Base-by-base conservation (phyloP, 2,888 invertebrate genomes). In the Drosophila histrio region DNA sequence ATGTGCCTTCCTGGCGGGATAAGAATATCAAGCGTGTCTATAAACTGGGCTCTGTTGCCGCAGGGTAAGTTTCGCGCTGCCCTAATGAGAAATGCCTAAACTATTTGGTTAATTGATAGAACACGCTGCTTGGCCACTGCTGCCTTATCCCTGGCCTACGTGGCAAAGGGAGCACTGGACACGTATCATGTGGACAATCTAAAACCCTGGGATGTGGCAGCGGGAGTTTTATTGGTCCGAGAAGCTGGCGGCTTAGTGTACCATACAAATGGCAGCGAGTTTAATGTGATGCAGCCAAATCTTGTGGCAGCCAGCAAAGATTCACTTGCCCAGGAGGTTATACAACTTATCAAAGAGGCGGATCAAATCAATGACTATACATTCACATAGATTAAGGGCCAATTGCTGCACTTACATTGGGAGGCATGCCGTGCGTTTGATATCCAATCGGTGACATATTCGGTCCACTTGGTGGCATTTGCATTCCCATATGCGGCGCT, bases 181-280 rank as follows among this genome's bases (percentile, higher is more conserved):
- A 93, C 93, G 24, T 95, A 95, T 89, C 94, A 94, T 72, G 94
- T 95, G 81, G 94, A 95, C 85, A 94, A 94, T 28, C 91, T 96
- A 39, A 94, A 95, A 76, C 93, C 94, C 19, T 96, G 96, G 96
- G 96, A 97, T 90, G 94, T 95, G 4, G 94, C 95, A 26, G 96
- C 96, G 5, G 96, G 95, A 7, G 93, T 93, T 24, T 85, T 96
- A 30, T 94, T 96, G 52, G 92, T 96, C 7, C 91, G 92, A 54
- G 96, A 97, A 93, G 96, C 96, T 59, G 96, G 96, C 28, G 96
- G 96, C 17, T 89, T 92, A 44, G 92, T 96, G 4, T 91, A 93
- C 38, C 94, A 95, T 88, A 93, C 94, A 6, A 93, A 93, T 85
- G 95, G 93, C 3, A 88, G 87, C 32, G 91, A 92, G 62, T 93